Conservation (phyloP, 2,113 vertebrate species). For the Pseudorasbora parva region DNA sequence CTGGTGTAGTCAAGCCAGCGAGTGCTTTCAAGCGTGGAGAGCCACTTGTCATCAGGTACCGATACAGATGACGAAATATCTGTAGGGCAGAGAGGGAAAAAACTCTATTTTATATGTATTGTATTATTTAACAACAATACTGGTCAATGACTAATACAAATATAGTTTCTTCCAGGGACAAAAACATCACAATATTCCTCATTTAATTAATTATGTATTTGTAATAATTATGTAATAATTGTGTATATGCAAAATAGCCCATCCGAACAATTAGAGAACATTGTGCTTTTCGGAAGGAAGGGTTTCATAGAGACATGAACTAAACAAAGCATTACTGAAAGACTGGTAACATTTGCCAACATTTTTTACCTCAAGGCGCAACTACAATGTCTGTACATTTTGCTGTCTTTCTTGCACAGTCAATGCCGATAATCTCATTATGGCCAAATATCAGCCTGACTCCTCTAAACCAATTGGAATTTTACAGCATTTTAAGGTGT, state of each 20-base stretch:
- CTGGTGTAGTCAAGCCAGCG: conserved; percentile 89
- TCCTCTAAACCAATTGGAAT: background rate
- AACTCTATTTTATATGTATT: background rate
- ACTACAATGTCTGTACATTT: no score
- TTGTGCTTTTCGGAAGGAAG: no score
- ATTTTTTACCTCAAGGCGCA: no score
- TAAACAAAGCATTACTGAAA: no score
- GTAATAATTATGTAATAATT: no score
- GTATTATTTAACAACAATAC: background rate
- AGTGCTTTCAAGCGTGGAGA: conserved; percentile 88
- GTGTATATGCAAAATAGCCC: no score
- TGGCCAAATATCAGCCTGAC: background rate
- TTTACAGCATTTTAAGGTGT: background rate
- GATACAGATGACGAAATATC: conserved; percentile 81
- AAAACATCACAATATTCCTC: no score
- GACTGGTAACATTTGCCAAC: no score
- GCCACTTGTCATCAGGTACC: conserved; percentile 89
- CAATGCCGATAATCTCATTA: background rate
- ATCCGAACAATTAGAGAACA: no score
- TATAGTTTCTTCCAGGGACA: no score
- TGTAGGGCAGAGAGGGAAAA: conserved; percentile 54
- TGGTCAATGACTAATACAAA: background rate
- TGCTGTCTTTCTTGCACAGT: background rate
- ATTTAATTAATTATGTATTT: no score
- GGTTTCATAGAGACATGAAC: no score